phyloP scores from a whole-genome alignment of 2,113 vertebrate genomes.

The Nothocercus julius region DNA sequence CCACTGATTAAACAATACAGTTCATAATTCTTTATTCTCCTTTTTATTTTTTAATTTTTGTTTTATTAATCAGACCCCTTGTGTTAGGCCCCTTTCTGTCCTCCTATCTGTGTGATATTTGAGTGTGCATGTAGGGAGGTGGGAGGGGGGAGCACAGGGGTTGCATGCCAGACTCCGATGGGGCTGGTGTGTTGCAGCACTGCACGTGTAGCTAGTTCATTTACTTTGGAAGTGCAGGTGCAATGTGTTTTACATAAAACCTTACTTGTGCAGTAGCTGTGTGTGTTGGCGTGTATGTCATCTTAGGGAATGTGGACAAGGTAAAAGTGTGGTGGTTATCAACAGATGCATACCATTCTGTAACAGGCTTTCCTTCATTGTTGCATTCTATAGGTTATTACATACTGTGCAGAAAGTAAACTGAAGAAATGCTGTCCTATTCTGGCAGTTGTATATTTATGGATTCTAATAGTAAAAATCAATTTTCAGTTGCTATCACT shows the following conservation, averaged over 20 bases:
- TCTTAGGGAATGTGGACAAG: not conserved
- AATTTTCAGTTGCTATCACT: not conserved
- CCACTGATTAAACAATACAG: not conserved
- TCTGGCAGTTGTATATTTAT: not conserved
- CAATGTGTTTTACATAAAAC: not conserved
- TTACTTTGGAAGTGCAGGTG: not conserved
- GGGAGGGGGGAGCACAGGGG: not conserved
- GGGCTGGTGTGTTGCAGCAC: not conserved
- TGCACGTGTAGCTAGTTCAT: not conserved
- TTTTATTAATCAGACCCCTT: not conserved
- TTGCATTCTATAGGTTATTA: not conserved
- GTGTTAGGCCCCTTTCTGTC: not conserved
- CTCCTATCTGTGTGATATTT: not conserved
- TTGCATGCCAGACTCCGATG: not conserved
- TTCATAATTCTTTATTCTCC: not conserved
- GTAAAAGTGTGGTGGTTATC: not conserved
- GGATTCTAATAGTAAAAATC: not conserved
- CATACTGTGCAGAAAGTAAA: not conserved
- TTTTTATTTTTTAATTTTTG: not conserved
- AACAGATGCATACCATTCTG: not conserved
- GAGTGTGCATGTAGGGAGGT: not conserved
- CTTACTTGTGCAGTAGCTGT: not conserved
- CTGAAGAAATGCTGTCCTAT: not conserved
- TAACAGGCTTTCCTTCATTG: not conserved
- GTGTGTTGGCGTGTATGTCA: not conserved